Conservation (phyloP, 2,888 invertebrate genomes). For the Fragum whitleyi region DNA sequence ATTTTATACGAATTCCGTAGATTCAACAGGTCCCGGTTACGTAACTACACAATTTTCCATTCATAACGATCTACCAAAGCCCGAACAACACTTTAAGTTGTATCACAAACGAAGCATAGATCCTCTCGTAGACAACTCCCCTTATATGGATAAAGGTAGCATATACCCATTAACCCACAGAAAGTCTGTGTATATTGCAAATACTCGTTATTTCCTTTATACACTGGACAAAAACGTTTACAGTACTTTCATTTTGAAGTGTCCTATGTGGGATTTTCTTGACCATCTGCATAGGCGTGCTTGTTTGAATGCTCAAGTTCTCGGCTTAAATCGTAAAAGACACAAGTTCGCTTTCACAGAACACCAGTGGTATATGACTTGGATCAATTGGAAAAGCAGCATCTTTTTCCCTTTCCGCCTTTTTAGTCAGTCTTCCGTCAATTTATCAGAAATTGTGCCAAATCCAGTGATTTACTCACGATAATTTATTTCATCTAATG, state of each 20-base stretch:
- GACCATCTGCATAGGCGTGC: conserved; percentile 9
- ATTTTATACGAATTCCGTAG: conserved; percentile 6
- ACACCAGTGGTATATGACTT: conserved; percentile 28
- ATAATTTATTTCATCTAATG: too few species aligned
- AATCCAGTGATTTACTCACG: too few species aligned
- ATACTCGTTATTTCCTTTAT: conserved; percentile 34
- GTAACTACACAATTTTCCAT: conserved; percentile 25
- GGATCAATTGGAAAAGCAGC: not conserved
- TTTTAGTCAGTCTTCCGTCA: not conserved
- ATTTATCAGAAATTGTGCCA: conserved; percentile 16
- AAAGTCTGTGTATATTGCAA: conserved; percentile 30
- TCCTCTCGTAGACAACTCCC: conserved; percentile 16
- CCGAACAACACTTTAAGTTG: too few species aligned
- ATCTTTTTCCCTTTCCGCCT: too few species aligned
- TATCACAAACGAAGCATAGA: not conserved
- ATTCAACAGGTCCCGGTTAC: conserved; percentile 27
- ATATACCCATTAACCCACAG: not conserved
- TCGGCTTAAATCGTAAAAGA: not conserved
- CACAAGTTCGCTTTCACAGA: conserved; percentile 17
- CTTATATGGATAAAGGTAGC: conserved; percentile 34
- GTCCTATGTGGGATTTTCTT: not conserved
- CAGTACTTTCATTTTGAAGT: not conserved
- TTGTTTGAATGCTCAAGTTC: not conserved
- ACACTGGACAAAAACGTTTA: not conserved
- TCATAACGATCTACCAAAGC: conserved; percentile 17